Percentiles rank a stretch among this genome's conserved stretches.
Evolutionary conservation across 2,113 vertebrate species (phyloP).

Genomic region (Silurus meridionalis): DNA sequence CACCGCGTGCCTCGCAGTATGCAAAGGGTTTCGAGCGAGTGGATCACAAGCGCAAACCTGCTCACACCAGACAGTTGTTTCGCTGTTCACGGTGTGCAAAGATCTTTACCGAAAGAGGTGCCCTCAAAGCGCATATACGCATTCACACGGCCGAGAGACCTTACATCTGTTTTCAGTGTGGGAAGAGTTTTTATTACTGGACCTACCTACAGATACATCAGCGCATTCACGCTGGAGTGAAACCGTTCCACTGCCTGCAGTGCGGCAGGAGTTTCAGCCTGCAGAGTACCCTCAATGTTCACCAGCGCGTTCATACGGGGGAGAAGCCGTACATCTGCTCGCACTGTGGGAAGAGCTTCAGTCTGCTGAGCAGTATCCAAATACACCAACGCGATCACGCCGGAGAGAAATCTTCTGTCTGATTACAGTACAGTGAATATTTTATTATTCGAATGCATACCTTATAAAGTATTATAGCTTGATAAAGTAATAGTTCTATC

Average conservation of each 20-base stretch:
- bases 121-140: not conserved
- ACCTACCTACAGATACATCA: slow-evolving; percentile 9
- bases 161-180: not conserved
- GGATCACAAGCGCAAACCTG: not conserved
- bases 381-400: slow-evolving; percentile 5
- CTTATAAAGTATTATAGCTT: not conserved
- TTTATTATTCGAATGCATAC: not conserved
- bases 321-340: not conserved
- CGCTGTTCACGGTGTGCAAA: not conserved
- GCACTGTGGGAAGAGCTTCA: not conserved
- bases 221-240: slow-evolving; percentile 1
- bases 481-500: not conserved
- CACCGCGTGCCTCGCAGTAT: not conserved
- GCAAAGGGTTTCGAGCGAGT: not conserved
- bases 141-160: not conserved
- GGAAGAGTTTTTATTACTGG: not conserved
- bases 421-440: not conserved
- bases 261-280: slow-evolving; percentile 8
- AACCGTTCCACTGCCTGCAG: not conserved
- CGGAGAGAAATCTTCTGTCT: not conserved
- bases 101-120: not conserved
- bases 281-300: not conserved
- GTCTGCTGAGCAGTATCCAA: not conserved
- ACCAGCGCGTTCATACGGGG: not conserved
- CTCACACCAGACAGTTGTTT: not conserved